These are phyloP conservation scores for Stegodyphus dumicola DNA, from an alignment of 1,140 invertebrate genomes.

Conservation along the genomic window DNA sequence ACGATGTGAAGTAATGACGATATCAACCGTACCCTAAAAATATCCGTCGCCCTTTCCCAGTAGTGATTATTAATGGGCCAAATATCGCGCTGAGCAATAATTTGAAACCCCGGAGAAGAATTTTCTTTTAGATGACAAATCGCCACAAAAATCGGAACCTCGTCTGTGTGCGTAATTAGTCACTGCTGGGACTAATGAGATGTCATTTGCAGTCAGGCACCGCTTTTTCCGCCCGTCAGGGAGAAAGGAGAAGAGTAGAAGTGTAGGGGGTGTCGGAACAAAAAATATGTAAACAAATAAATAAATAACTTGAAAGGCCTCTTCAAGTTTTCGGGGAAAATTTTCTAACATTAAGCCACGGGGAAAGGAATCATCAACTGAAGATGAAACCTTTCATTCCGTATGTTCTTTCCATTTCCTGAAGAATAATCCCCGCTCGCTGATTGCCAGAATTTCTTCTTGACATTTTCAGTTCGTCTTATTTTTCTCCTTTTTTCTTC, in stretches of 20 bases:
- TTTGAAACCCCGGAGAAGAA: slow-evolving; percentile 28
- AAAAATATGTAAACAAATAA: slow-evolving; percentile 7
- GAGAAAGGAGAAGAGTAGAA: neutral
- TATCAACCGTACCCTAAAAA: slow-evolving; percentile 47
- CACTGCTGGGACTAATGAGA: slow-evolving; percentile 46
- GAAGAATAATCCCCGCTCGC: neutral
- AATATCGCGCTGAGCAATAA: slow-evolving; percentile 43
- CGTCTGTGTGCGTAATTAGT: slow-evolving; percentile 44
- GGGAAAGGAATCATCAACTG: neutral
- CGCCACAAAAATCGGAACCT: slow-evolving; percentile 55
- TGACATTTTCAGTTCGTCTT: neutral
- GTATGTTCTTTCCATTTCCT: too few relatives aligned
- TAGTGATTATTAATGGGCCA: slow-evolving; percentile 48
- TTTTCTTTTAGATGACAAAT: slow-evolving; percentile 50
- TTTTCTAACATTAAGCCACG: neutral
- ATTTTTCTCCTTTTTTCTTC: neutral
- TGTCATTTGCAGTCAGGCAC: slow-evolving; percentile 4
- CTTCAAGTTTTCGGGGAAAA: neutral
- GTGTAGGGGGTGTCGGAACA: neutral
- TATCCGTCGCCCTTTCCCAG: neutral
- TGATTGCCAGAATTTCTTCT: neutral
- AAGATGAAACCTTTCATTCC: neutral
- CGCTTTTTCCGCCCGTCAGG: neutral
- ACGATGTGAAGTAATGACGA: slow-evolving; percentile 43
- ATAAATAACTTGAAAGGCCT: neutral